A percentile compares a stretch with the other conserved stretches of the same genome.
phyloP scores from a whole-genome alignment of 2,888 invertebrate species.

The Drosophila pseudotakahashii region DNA sequence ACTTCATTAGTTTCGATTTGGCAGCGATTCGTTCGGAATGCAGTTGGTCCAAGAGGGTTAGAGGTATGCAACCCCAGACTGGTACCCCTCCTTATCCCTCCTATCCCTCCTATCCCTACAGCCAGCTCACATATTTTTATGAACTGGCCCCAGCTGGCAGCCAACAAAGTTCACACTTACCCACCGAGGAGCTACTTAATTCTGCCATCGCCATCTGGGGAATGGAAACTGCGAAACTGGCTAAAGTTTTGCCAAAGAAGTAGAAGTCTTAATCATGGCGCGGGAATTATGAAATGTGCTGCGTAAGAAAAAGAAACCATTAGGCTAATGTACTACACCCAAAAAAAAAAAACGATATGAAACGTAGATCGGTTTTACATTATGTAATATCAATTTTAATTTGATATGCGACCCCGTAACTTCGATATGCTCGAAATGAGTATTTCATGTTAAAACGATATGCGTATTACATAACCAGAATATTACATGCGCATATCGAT shows the following conservation, averaged over 20 bases:
- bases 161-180: conserved; percentile 43
- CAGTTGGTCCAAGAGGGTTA: neutral
- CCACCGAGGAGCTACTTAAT: conserved; percentile 53
- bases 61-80: neutral
- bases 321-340: conserved; percentile 75
- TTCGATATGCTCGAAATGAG: too few relatives aligned
- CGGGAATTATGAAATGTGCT: conserved; percentile 77
- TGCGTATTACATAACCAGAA: too few relatives aligned
- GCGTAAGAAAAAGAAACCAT: conserved; percentile 64
- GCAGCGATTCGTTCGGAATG: conserved; percentile 20
- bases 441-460: too few relatives aligned
- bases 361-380: too few relatives aligned
- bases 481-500: too few relatives aligned
- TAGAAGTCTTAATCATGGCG: conserved; percentile 62
- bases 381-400: too few relatives aligned
- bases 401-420: too few relatives aligned
- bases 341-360: too few relatives aligned
- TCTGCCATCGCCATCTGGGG: conserved; percentile 55
- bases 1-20: conserved; percentile 81
- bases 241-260: conserved; percentile 59
- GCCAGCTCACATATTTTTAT: conserved; percentile 13
- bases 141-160: conserved; percentile 38
- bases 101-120: too few relatives aligned
- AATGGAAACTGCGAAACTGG: conserved; percentile 40
- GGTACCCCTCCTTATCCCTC: neutral